phyloP scores from a whole-genome alignment of 2,113 vertebrate genomes.

The Engystomops pustulosus region DNA sequence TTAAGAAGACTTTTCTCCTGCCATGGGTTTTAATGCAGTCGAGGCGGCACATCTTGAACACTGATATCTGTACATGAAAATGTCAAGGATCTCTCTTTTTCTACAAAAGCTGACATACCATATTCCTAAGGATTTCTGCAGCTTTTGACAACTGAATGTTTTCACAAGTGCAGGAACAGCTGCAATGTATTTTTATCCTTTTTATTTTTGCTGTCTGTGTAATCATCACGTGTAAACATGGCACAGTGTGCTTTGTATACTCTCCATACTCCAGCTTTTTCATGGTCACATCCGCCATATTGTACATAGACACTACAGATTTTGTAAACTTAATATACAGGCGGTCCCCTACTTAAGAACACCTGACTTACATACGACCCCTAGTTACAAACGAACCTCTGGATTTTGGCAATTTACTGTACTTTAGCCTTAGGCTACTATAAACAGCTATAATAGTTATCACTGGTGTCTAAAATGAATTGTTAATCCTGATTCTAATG shows the following conservation, averaged over 20 bases:
- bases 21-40: not conserved
- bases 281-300: not conserved
- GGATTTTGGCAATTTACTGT: too few species aligned
- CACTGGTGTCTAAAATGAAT: too few species aligned
- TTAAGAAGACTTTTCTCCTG: not conserved
- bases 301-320: not conserved
- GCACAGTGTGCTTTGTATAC: not conserved
- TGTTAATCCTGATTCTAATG: too few species aligned
- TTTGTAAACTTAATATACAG: not conserved
- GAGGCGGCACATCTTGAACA: not conserved
- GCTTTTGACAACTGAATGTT: conserved; percentile 6
- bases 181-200: not conserved
- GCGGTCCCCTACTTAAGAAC: too few species aligned
- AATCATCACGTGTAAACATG: conserved; percentile 55
- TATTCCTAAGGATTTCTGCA: not conserved
- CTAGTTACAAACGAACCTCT: too few species aligned
- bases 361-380: too few species aligned
- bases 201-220: conserved; percentile 48
- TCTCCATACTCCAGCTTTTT: too few species aligned
- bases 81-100: not conserved
- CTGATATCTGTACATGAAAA: too few species aligned
- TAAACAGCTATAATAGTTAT: too few species aligned
- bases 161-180: conserved; percentile 28
- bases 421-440: too few species aligned
- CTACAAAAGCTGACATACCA: not conserved